Conservation (phyloP, 2,113 vertebrate genomes). For the Emberiza fucata region DNA sequence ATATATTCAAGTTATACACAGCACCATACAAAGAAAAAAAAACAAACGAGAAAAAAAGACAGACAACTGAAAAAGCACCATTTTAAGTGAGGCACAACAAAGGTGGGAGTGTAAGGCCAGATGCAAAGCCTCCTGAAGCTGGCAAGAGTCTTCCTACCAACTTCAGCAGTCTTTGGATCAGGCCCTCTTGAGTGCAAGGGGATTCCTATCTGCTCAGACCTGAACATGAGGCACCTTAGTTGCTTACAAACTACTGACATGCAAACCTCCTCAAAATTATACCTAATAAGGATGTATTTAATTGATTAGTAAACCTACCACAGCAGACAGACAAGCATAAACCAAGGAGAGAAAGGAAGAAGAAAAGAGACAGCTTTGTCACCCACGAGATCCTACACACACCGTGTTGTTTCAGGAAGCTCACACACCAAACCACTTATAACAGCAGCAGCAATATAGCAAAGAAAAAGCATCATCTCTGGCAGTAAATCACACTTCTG, state of each 20-base stretch:
- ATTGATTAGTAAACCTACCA: slow-evolving; percentile 60
- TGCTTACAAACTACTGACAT: slow-evolving; percentile 77
- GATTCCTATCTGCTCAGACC: slow-evolving; percentile 83
- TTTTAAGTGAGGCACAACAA: slow-evolving; percentile 92
- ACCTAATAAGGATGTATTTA: neutral
- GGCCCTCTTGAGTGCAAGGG: slow-evolving; percentile 79
- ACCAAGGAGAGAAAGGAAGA: neutral
- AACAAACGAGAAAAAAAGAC: slow-evolving; percentile 70
- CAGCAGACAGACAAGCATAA: slow-evolving; percentile 51
- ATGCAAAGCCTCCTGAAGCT: neutral
- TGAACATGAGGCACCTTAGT: slow-evolving; percentile 83
- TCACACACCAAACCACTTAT: slow-evolving; percentile 47
- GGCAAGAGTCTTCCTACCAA: neutral
- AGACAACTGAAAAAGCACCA: slow-evolving; percentile 91
- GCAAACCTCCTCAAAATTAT: slow-evolving; percentile 78
- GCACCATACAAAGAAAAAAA: slow-evolving; percentile 85
- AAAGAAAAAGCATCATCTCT: neutral
- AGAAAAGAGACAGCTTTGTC: neutral
- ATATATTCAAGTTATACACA: slow-evolving; percentile 97
- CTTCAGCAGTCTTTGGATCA: neutral
- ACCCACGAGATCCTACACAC: slow-evolving; percentile 1
- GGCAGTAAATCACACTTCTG: neutral
- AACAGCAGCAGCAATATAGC: slow-evolving; percentile 68
- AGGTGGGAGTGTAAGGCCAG: slow-evolving; percentile 74
- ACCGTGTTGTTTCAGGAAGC: neutral